These are phyloP conservation scores for Eulemur macaco DNA, from an alignment of 2,113 vertebrate genomes.

Conservation along the genomic window DNA sequence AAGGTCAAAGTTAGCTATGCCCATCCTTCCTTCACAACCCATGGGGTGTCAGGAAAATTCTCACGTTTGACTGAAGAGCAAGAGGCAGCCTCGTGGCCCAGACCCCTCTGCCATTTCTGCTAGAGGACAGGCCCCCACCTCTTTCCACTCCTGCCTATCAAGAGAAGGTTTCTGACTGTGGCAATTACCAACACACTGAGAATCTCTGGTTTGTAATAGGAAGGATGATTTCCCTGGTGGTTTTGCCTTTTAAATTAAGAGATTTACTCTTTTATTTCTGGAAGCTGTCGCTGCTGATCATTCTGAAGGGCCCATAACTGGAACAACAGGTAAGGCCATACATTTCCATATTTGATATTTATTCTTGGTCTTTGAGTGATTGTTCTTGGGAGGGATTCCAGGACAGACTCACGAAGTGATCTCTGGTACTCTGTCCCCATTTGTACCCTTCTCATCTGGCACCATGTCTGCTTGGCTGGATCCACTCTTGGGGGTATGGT, in stretches of 20 bases:
- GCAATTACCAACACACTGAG: not conserved
- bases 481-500: too few species aligned
- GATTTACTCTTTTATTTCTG: not conserved
- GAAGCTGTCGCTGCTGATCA: not conserved
- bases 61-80: not conserved
- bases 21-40: not conserved
- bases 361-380: not conserved
- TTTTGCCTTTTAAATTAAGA: not conserved
- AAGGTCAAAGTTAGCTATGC: not conserved
- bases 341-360: not conserved
- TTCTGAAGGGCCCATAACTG: not conserved
- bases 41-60: not conserved
- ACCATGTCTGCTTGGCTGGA: not conserved
- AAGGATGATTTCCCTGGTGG: not conserved
- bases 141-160: not conserved
- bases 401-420: not conserved
- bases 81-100: not conserved
- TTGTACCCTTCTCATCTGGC: not conserved
- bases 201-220: not conserved
- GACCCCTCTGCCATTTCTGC: not conserved
- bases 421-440: not conserved
- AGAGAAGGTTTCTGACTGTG: not conserved
- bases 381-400: not conserved
- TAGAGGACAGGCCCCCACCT: not conserved
- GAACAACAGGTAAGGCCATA: not conserved